Conservation (phyloP, 2,888 invertebrate genomes). For the Ptychoptera albimana region DNA sequence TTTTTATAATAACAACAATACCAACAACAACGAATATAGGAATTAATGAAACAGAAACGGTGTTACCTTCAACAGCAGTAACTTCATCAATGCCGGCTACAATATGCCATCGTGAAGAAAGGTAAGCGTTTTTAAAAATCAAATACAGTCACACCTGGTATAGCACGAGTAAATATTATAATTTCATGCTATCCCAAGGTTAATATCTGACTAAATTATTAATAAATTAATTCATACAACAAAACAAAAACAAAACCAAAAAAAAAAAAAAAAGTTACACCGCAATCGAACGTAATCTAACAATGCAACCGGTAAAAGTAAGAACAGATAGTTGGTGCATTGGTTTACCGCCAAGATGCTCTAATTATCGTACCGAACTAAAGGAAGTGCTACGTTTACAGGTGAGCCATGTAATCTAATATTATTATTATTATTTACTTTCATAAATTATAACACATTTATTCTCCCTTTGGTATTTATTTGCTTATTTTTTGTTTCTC, state of each 20-base stretch:
- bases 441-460: neutral
- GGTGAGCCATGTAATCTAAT: slow-evolving; percentile 33
- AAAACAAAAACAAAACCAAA: no score
- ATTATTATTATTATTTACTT: slow-evolving; percentile 1
- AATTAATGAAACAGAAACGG: no score
- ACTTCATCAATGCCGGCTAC: slow-evolving; percentile 12
- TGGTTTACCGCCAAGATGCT: slow-evolving; percentile 65
- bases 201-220: no score
- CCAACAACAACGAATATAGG: no score
- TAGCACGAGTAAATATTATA: no score
- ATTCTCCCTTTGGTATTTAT: no score
- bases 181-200: no score
- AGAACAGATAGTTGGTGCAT: slow-evolving; percentile 65
- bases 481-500: no score
- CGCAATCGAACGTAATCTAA: slow-evolving; percentile 24
- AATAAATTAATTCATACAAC: no score
- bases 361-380: slow-evolving; percentile 51
- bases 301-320: slow-evolving; percentile 45
- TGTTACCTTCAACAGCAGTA: slow-evolving; percentile 5
- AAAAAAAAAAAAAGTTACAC: slow-evolving; percentile 32
- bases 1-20: no score
- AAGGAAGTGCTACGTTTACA: slow-evolving; percentile 51
- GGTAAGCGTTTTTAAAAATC: no score
- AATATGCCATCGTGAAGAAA: slow-evolving; percentile 26
- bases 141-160: no score